Conservation (phyloP, 2,797 vertebrate genomes). For the Onychomys leucogaster region DNA sequence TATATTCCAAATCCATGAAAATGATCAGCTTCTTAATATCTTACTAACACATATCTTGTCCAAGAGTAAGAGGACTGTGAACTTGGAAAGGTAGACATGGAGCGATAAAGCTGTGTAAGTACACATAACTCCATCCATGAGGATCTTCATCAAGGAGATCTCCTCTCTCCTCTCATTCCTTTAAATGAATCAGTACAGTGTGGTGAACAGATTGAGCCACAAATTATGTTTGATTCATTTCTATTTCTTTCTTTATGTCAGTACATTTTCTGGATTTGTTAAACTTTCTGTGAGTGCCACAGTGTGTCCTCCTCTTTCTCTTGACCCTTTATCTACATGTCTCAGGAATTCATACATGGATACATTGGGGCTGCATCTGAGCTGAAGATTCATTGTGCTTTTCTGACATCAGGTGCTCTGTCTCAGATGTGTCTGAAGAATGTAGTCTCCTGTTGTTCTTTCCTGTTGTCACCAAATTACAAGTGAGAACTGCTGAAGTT, state of each 20-base stretch:
- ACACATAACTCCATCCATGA: no score
- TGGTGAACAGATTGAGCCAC: no score
- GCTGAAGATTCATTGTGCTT: no score
- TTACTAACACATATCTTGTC: no score
- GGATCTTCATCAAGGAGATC: no score
- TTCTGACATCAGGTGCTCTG: no score
- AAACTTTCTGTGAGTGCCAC: not conserved
- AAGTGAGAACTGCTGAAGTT: not conserved
- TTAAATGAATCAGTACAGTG: not conserved
- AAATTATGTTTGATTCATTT: not conserved
- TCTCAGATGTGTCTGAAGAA: not conserved
- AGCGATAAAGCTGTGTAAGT: no score
- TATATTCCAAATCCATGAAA: no score
- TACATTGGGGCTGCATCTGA: no score
- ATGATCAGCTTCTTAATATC: no score
- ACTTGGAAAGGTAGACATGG: no score
- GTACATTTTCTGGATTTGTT: not conserved
- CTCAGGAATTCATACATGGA: not conserved
- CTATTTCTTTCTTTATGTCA: not conserved
- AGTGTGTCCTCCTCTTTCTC: not conserved
- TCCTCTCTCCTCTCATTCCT: not conserved
- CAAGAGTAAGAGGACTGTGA: no score
- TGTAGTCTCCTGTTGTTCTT: not conserved
- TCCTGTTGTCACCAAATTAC: not conserved
- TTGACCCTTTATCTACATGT: not conserved